Conservation (phyloP, 2,888 invertebrate genomes). For the Spodoptera picta region DNA sequence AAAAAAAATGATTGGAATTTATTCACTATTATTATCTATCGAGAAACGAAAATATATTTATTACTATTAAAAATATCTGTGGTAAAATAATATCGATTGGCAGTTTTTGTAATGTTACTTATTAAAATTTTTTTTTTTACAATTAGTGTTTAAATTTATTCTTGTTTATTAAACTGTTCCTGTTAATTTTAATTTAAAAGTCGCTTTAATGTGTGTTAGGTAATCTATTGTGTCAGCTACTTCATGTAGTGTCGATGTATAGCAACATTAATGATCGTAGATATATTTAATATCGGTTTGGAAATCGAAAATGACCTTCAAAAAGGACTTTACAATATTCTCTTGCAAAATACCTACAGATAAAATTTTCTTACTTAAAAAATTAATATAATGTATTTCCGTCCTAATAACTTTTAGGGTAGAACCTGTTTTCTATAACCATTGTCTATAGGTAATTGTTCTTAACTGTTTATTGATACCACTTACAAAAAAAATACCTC, state of each 20-base stretch:
- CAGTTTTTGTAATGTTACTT: constrained; percentile 43
- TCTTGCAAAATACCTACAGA: not conserved
- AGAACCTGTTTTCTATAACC: constrained; percentile 20
- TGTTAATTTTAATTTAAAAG: constrained; percentile 45
- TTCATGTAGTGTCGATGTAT: constrained; percentile 79
- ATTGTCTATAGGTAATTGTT: constrained; percentile 16
- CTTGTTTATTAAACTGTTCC: constrained; percentile 36
- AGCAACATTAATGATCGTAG: constrained; percentile 78
- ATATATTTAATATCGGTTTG: constrained; percentile 80
- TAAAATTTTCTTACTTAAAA: not conserved
- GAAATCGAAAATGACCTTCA: constrained; percentile 46
- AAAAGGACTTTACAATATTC: not conserved
- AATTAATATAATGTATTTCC: constrained; percentile 41
- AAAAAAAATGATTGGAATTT: constrained; percentile 21
- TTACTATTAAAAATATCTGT: constrained; percentile 31
- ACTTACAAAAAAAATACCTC: no score
- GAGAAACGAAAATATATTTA: constrained; percentile 34
- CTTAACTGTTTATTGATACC: no score
- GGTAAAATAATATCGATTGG: constrained; percentile 44
- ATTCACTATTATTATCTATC: constrained; percentile 30
- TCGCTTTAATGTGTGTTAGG: constrained; percentile 68
- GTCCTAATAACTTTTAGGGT: constrained; percentile 44
- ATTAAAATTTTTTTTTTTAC: constrained; percentile 26
- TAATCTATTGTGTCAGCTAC: constrained; percentile 59
- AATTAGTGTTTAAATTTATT: constrained; percentile 32